Evolutionary conservation across 2,888 invertebrate species (phyloP), one percentile per base, ranked within the genome.

Genomic region (Chrysolina haemoptera): DNA sequence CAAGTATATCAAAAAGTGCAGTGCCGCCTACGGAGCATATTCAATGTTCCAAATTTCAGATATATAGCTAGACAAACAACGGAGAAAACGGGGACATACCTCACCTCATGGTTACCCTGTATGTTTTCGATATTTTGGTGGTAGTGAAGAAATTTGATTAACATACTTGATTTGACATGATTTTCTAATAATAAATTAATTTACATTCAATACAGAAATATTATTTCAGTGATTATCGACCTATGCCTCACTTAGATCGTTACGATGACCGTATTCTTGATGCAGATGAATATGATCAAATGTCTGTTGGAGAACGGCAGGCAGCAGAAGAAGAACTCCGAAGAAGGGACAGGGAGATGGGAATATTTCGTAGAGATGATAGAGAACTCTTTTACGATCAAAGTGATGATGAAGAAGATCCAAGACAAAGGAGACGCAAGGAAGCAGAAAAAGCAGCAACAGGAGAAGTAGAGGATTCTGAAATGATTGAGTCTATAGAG

Each of bases 401-500:
- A 76, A 84, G 83, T 73, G 87, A 87, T 81, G 87, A 86, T 78
- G 87, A 88, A 70, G 85, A 84, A 81, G 92, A 93, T 72, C 90
- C 91, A 1, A 86, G 90, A 62, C 87, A 91, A 0, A 95, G 96
- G 82, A 90, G 95, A 10, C 91, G 95, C 9, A 91, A 94, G 67
- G 98, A 96, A 66, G 98, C 96, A 0, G 97, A 98, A 87, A 94
- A 95, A 84, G 96, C 97, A 0, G 97, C 97, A 0, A 91, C 92
- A 46, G 96, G 94, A 0, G 92, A 93, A 59, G 90, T 93, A 11
- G 95, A 94, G 70, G 83, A 83, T 70, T 89, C 91, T 22, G 96
- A 96, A 89, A 94, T 95, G 90, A 93, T 97, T 62, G 98, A 99
- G 89, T 96, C 98, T 70, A 98, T 99, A 78, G 99, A 99, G 87